Evolutionary conservation across 37 sponge, comb jelly and placozoan genomes (phyloP).

Genomic region (Axinella damicornis): DNA sequence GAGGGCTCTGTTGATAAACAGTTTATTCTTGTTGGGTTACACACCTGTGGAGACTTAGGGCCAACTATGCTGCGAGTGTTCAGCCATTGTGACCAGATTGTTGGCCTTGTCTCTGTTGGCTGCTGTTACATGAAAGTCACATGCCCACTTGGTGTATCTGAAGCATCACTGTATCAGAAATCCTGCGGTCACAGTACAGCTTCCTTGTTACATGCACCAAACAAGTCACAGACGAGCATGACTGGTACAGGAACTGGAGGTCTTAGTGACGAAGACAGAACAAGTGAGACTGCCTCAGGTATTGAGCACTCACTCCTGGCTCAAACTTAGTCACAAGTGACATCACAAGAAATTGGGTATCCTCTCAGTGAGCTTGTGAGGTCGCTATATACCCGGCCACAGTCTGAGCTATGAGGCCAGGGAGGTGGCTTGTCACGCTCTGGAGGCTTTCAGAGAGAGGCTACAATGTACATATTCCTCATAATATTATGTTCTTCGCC

Average conservation of each 20-base stretch:
- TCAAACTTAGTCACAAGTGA: too few species aligned
- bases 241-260: too few species aligned
- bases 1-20: too few species aligned
- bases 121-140: conserved; percentile 91
- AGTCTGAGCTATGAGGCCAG: conserved; percentile 70
- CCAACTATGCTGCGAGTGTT: conserved; percentile 79
- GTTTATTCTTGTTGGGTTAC: conserved; percentile 71
- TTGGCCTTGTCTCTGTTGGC: conserved; percentile 73
- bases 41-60: conserved; percentile 84
- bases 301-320: too few species aligned
- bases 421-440: conserved; percentile 79
- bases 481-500: too few species aligned
- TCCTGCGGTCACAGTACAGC: too few species aligned
- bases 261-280: background rate
- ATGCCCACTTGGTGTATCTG: background rate
- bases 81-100: conserved; percentile 20
- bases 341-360: conserved; percentile 30
- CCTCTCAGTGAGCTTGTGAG: conserved; percentile 61
- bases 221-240: background rate
- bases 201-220: background rate
- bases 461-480: conserved; percentile 8
- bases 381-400: conserved; percentile 31
- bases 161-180: too few species aligned
- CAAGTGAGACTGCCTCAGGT: too few species aligned
- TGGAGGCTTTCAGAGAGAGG: conserved; percentile 55